A percentile compares a stretch with the other conserved stretches of the same genome.
phyloP scores from a whole-genome alignment of 2,888 invertebrate species.

The Cartodere bifasciata region DNA sequence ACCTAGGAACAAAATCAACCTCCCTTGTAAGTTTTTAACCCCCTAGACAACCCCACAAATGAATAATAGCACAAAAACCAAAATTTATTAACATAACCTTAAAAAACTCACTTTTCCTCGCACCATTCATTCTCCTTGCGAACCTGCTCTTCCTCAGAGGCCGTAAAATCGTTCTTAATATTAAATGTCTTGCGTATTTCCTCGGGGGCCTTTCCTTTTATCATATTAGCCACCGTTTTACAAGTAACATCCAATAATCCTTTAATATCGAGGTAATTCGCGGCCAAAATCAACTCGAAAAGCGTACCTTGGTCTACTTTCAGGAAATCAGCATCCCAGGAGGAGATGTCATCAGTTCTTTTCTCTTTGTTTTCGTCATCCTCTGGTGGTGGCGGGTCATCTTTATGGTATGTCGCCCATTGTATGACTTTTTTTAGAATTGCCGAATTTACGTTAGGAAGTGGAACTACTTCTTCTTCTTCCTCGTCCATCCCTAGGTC shows the following conservation, averaged over 20 bases:
- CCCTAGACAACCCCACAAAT: too few relatives aligned
- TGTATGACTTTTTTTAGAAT: constrained; percentile 90
- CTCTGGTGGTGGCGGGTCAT: constrained; percentile 91
- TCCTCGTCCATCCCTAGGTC: constrained; percentile 85
- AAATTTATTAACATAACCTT: too few relatives aligned
- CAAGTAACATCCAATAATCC: constrained; percentile 94
- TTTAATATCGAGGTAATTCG: constrained; percentile 93
- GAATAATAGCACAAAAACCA: too few relatives aligned
- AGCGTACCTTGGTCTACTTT: constrained; percentile 97
- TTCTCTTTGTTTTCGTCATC: constrained; percentile 97
- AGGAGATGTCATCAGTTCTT: constrained; percentile 96
- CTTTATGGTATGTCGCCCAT: constrained; percentile 88
- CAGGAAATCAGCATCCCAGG: constrained; percentile 98
- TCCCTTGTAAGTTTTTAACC: too few relatives aligned
- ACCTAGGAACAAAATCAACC: too few relatives aligned
- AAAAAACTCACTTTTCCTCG: constrained; percentile 57
- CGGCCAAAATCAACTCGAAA: constrained; percentile 92
- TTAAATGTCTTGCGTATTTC: constrained; percentile 95
- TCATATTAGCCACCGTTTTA: constrained; percentile 98
- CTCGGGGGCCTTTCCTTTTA: constrained; percentile 95
- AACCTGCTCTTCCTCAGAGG: constrained; percentile 96
- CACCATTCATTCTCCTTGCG: constrained; percentile 94
- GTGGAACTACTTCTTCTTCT: constrained; percentile 87
- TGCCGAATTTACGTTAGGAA: constrained; percentile 95
- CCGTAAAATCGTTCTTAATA: constrained; percentile 92